Percentiles rank a stretch among this genome's conserved stretches.
These are phyloP conservation scores for Ctenopoma multispine DNA, from an alignment of 2,797 vertebrate species.

Conservation along the genomic window DNA sequence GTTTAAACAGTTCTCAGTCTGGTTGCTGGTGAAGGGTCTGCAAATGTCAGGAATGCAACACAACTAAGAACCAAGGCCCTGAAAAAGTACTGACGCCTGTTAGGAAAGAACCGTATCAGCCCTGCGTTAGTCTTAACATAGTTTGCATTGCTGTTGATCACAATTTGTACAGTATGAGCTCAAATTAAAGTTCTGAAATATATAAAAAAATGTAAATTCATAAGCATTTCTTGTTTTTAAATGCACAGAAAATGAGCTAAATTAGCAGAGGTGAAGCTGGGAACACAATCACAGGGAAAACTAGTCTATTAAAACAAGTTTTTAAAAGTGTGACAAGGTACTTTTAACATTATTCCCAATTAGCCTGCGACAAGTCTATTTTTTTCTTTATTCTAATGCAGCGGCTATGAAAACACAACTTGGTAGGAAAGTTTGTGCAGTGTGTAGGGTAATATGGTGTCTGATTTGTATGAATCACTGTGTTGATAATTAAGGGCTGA, in stretches of 20 bases:
- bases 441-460: neutral
- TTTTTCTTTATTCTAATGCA: neutral
- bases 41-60: constrained; percentile 14
- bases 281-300: neutral
- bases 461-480: neutral
- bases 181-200: constrained; percentile 10
- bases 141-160: neutral
- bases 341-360: neutral
- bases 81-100: neutral
- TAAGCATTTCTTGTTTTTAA: neutral
- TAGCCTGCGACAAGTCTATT: neutral
- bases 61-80: neutral
- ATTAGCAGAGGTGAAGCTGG: neutral
- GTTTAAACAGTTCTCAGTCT: constrained; percentile 26
- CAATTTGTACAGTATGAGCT: neutral
- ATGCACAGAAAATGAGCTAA: neutral
- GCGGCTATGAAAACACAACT: neutral
- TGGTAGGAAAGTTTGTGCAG: neutral
- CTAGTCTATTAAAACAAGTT: neutral
- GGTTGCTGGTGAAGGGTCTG: constrained; percentile 5
- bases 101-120: too few species aligned
- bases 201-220: constrained; percentile 4
- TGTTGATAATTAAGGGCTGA: constrained; percentile 22
- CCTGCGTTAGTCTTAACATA: neutral
- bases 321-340: neutral